Conservation (phyloP, 1,140 invertebrate genomes). For the Ostrea edulis region DNA sequence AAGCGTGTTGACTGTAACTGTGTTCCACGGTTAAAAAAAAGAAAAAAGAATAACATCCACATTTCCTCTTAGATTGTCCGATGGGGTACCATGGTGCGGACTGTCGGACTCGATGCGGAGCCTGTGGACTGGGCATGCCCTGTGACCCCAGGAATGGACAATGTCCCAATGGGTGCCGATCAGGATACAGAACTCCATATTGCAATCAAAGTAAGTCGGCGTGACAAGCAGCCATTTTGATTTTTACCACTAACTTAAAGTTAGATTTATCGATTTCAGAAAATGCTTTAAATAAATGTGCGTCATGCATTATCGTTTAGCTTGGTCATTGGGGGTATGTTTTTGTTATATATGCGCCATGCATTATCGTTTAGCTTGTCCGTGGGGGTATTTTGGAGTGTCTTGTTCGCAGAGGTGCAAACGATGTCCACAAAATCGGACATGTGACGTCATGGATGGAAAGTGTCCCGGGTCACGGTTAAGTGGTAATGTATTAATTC, state of each 20-base stretch:
- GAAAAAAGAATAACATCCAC: too few species aligned
- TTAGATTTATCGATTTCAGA: neutral
- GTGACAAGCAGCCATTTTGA: neutral
- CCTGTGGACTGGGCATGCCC: slow-evolving; percentile 1
- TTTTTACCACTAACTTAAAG: neutral
- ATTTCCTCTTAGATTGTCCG: neutral
- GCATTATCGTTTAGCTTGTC: neutral
- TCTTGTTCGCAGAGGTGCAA: neutral
- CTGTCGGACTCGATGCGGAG: neutral
- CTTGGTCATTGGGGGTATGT: too few species aligned
- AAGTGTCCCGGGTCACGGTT: neutral
- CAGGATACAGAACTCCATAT: neutral
- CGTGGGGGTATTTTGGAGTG: neutral
- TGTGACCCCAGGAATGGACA: neutral
- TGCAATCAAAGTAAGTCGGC: slow-evolving; percentile 16
- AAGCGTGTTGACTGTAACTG: too few species aligned
- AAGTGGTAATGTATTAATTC: neutral
- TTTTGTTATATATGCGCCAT: neutral
- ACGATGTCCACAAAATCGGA: neutral
- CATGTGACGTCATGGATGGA: neutral
- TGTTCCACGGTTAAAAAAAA: too few species aligned
- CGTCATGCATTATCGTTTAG: too few species aligned
- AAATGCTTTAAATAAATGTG: neutral
- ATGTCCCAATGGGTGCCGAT: neutral
- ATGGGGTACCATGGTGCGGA: neutral